Base-by-base conservation (phyloP, 2,888 invertebrate species). In the Ophion ellenae region DNA sequence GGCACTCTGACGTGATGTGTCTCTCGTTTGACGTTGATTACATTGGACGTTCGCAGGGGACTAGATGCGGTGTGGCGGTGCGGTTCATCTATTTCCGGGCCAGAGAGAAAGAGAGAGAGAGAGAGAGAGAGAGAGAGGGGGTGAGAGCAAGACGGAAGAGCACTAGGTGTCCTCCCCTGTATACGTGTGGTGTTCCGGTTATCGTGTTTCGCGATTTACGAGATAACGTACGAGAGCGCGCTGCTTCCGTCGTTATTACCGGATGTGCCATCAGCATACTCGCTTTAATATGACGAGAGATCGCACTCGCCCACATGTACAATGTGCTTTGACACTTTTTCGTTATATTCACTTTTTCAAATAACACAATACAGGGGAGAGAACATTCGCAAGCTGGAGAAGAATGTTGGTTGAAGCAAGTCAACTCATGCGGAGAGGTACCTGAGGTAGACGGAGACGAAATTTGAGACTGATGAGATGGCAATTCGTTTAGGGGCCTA, bases 21-120 rank as follows among this genome's bases (percentile, higher is more conserved):
- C 40, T 80, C 67, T 81, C 78, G 81, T 77, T 83, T 81, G 81
- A 86, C 83, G 86, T 78, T 86, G 86, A 86, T 86, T 83, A 75
- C 69, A 83, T 81, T 81, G 81, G 78, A 71, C 64, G 32, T 75
- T 64, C 78, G 53, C 64, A 17, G 45, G 69, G 66, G 66, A 75
- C 59, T 73, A 53, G 63, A 74, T 17, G 53, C 53, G 53, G 75
- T 40, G 69, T 64, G 36, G 69, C 57, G 74, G 40, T 78, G 81
- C 24, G 81, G 81, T 81, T 81, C 77, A 81, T 86, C 83, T 81
- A 78, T 86, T 83, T 81, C 53, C 45, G 69, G 78, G 40, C n/a
- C 45, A 66, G 32, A 53, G 69, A 28, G 69, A 40, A 28, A 57
- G 69, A 28, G 14, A 53, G 14, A 17, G 17, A 53, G 53, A 17